These are phyloP conservation scores for Parazoanthus atlanticus DNA, from an alignment of 92 coral and sea anemone genomes.

Conservation along the genomic window DNA sequence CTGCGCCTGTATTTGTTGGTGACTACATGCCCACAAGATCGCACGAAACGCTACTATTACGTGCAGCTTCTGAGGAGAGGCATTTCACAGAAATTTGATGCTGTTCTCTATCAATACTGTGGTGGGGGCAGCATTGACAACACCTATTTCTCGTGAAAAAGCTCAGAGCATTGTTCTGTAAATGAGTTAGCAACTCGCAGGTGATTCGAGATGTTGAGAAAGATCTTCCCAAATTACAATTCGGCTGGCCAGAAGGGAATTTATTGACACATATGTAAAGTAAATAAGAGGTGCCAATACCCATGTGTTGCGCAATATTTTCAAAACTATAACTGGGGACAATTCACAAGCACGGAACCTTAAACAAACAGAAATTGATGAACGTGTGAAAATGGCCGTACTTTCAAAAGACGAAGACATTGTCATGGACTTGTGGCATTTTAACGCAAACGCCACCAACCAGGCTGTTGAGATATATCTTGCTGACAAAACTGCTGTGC, in stretches of 20 bases:
- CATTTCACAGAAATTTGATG: background rate
- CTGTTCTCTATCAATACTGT: background rate
- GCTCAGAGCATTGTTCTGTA: constrained; percentile 14
- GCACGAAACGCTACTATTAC: background rate
- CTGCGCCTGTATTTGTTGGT: background rate
- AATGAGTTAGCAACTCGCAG: constrained; percentile 38
- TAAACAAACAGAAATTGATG: constrained; percentile 28
- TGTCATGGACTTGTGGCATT: constrained; percentile 37
- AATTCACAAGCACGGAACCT: constrained; percentile 19
- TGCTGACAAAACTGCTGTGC: constrained; percentile 7
- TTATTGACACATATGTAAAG: constrained; percentile 6
- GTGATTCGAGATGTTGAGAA: constrained; percentile 39
- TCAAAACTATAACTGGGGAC: constrained; percentile 33
- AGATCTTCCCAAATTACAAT: constrained; percentile 25
- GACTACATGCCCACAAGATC: background rate
- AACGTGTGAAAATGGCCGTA: constrained; percentile 37
- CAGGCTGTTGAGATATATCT: background rate
- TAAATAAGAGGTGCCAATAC: background rate
- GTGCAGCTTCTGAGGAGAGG: background rate
- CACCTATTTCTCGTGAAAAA: constrained; percentile 20
- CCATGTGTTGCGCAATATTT: background rate
- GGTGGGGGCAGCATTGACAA: constrained; percentile 1
- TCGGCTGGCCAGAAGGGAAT: constrained; percentile 40
- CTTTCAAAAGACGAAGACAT: constrained; percentile 46
- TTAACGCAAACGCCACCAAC: background rate